Conservation (phyloP, 1,140 invertebrate species). For the Metaphire vulgaris region DNA sequence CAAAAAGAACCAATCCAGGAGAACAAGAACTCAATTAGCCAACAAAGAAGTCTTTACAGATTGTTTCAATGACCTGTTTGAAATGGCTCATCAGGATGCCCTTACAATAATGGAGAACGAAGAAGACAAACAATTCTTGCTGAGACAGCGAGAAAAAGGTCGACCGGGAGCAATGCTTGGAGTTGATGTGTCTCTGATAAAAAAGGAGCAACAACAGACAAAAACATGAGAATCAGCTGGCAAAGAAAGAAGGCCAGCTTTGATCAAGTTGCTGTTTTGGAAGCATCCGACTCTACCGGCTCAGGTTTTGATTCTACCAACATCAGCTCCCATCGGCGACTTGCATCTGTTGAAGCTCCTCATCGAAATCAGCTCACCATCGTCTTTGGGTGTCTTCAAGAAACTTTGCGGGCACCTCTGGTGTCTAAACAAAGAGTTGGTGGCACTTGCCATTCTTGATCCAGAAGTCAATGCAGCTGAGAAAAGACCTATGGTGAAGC, state of each 20-base stretch:
- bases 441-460: not conserved
- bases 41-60: not conserved
- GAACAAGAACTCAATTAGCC: not conserved
- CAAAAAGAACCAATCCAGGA: not conserved
- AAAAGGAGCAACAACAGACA: not conserved
- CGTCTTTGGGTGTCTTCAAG: not conserved
- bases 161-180: not conserved
- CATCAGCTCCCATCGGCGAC: not conserved
- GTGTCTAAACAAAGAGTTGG: slow-evolving; percentile 1
- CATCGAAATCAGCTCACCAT: not conserved
- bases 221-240: not conserved
- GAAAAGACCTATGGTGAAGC: not conserved
- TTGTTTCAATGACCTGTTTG: not conserved
- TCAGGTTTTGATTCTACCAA: not conserved
- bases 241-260: not conserved
- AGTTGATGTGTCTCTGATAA: not conserved
- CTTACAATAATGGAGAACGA: not conserved
- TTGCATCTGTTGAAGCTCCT: not conserved
- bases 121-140: slow-evolving; percentile 2
- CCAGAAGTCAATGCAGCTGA: not conserved
- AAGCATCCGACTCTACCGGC: not conserved
- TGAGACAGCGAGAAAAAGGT: not conserved
- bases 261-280: not conserved
- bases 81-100: not conserved
- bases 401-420: not conserved